Conservation (phyloP, 1,140 invertebrate species). For the Thalassaphorura encarpata region DNA sequence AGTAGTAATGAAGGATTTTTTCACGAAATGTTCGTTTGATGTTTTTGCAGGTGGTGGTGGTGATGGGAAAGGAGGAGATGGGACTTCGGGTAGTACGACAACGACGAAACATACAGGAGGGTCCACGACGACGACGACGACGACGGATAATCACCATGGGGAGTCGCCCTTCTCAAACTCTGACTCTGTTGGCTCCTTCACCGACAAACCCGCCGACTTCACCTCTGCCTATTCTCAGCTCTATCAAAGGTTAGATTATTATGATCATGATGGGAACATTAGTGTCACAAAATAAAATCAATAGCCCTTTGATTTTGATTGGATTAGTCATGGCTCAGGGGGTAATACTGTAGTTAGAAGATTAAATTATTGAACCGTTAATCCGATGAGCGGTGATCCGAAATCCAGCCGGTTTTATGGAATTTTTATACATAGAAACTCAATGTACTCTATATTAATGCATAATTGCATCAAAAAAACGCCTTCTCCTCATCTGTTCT, state of each 20-base stretch:
- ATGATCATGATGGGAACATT: not conserved
- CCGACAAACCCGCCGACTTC: constrained; percentile 32
- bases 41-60: constrained; percentile 15
- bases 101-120: not conserved
- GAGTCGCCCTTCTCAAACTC: constrained; percentile 33
- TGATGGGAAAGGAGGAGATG: constrained; percentile 26
- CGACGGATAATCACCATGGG: constrained; percentile 30
- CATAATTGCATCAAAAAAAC: too few relatives aligned
- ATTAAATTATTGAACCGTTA: not conserved
- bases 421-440: too few relatives aligned
- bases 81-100: not conserved
- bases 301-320: not conserved
- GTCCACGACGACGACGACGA: constrained; percentile 11
- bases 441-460: too few relatives aligned
- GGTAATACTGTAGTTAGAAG: not conserved
- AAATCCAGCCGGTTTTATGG: too few relatives aligned
- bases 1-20: not conserved
- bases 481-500: too few relatives aligned
- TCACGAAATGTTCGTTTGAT: not conserved
- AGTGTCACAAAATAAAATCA: too few relatives aligned
- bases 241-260: constrained; percentile 25
- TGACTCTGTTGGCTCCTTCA: constrained; percentile 30
- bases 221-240: constrained; percentile 28
- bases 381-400: too few relatives aligned
- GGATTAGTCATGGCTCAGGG: not conserved